phyloP scores from a whole-genome alignment of 2,113 vertebrate species.

The Callorhinus ursinus region DNA sequence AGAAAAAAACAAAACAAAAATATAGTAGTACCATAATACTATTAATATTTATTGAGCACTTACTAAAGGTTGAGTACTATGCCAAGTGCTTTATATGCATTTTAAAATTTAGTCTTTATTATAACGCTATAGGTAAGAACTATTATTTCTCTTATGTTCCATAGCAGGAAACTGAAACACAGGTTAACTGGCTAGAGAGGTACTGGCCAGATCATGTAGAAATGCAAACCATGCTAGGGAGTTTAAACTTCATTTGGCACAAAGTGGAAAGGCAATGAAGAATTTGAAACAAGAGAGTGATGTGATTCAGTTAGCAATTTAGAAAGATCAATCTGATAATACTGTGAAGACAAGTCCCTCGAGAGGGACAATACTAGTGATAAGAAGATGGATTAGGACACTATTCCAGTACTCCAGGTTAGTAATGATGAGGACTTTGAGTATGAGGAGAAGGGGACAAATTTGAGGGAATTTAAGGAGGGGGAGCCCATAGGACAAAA shows the following conservation, averaged over 20 bases:
- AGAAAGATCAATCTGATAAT: neutral
- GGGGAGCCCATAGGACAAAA: neutral
- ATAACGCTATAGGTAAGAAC: neutral
- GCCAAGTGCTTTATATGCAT: neutral
- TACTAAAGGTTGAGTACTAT: neutral
- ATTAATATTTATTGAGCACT: neutral
- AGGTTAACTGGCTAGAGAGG: neutral
- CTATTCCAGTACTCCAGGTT: neutral
- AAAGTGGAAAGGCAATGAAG: neutral
- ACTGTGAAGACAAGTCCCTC: neutral
- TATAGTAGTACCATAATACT: neutral
- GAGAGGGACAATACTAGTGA: neutral
- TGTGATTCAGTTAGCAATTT: neutral
- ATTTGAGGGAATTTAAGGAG: neutral
- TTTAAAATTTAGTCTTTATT: slow-evolving; percentile 24
- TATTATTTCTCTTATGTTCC: neutral
- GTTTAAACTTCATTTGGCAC: neutral
- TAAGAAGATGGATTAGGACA: neutral
- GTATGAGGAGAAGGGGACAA: neutral
- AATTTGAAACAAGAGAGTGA: neutral
- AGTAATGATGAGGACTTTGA: neutral
- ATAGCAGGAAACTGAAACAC: neutral
- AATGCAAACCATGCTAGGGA: neutral
- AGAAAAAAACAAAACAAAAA: neutral
- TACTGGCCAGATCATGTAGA: neutral